Evolutionary conservation across 2,888 invertebrate species (phyloP).

Genomic region (Tryphoninae sp.): DNA sequence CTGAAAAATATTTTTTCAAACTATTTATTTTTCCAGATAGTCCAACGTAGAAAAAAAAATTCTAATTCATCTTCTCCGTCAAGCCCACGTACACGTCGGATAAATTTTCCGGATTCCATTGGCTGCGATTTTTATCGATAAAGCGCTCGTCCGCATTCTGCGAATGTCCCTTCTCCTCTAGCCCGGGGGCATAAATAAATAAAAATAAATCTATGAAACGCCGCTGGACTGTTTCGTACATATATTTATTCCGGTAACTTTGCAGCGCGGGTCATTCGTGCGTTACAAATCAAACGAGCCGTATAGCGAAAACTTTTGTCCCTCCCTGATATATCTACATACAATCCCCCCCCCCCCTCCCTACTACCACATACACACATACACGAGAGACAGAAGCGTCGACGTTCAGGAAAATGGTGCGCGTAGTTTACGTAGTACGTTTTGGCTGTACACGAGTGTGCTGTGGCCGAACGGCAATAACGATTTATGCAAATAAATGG

Average conservation of each 20-base stretch:
- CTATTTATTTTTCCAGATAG: too few relatives aligned
- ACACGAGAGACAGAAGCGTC: background rate
- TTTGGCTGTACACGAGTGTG: background rate
- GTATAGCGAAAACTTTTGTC: slow-evolving; percentile 35
- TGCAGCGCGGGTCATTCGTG: slow-evolving; percentile 9
- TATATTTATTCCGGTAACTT: slow-evolving; percentile 49
- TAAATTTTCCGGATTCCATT: too few relatives aligned
- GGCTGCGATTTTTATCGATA: too few relatives aligned
- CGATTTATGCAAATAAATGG: slow-evolving; percentile 71
- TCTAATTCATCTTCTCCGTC: too few relatives aligned
- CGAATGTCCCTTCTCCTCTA: too few relatives aligned
- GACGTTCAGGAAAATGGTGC: background rate
- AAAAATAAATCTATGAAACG: background rate
- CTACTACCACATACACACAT: background rate
- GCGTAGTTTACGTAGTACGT: background rate
- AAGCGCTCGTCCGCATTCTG: too few relatives aligned
- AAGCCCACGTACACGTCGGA: too few relatives aligned
- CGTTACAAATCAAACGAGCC: slow-evolving; percentile 49
- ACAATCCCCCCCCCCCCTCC: background rate
- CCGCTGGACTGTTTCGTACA: background rate
- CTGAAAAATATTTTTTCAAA: too few relatives aligned
- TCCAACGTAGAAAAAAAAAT: too few relatives aligned
- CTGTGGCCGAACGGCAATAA: slow-evolving; percentile 60
- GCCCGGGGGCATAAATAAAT: too few relatives aligned
- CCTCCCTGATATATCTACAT: background rate